Evolutionary conservation across 2,888 invertebrate species (phyloP).

Genomic region (Steinernema hermaphroditum): DNA sequence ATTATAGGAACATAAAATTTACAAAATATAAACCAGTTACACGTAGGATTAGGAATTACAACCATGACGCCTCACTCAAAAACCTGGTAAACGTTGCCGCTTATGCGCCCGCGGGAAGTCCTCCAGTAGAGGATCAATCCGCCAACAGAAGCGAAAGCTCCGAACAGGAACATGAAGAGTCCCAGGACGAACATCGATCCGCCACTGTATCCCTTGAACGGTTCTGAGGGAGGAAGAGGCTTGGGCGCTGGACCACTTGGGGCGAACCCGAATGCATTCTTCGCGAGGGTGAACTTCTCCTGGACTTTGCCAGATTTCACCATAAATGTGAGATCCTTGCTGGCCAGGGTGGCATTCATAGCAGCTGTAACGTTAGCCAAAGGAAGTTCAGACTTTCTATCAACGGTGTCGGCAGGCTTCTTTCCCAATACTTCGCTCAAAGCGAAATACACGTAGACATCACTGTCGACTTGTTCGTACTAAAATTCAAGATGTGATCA

Average conservation of each 20-base stretch:
- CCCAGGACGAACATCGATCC: constrained; percentile 45
- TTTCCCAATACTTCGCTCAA: constrained; percentile 36
- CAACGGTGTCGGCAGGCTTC: constrained; percentile 36
- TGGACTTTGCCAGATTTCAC: not conserved
- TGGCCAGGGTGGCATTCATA: not conserved
- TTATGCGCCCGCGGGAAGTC: not conserved
- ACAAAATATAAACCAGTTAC: not conserved
- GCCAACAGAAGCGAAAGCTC: constrained; percentile 42
- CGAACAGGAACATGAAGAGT: constrained; percentile 46
- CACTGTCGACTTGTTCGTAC: constrained; percentile 35
- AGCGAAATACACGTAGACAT: constrained; percentile 38
- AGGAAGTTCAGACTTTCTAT: constrained; percentile 29
- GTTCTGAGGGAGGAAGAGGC: constrained; percentile 33
- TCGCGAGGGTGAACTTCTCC: not conserved
- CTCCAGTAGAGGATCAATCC: constrained; percentile 40
- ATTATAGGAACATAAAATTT: not conserved
- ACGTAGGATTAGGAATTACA: not conserved
- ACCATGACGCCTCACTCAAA: constrained; percentile 2
- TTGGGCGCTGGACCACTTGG: not conserved
- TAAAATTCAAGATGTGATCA: constrained; percentile 8
- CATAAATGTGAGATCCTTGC: not conserved
- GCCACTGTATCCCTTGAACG: constrained; percentile 41
- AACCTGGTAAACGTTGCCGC: constrained; percentile 16
- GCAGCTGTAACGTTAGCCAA: not conserved
- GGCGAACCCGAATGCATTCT: constrained; percentile 34